phyloP scores from a whole-genome alignment of 2,888 invertebrate species.

The Eristalinus sepulchralis region DNA sequence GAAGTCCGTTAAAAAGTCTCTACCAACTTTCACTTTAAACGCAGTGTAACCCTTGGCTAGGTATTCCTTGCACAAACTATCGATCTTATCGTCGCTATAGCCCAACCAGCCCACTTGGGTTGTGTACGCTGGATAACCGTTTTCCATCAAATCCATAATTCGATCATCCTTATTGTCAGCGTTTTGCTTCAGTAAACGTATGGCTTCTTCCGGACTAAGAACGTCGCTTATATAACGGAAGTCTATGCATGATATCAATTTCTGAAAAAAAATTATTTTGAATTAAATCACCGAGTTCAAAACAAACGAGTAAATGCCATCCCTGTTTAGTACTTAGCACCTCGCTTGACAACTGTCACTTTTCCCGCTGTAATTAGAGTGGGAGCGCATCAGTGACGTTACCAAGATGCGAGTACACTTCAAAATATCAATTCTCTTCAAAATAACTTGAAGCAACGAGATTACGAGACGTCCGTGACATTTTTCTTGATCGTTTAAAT shows the following conservation, averaged over 20 bases:
- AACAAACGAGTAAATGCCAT: slow-evolving; percentile 20
- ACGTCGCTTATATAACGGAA: slow-evolving; percentile 92
- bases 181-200: slow-evolving; percentile 85
- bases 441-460: slow-evolving; percentile 25
- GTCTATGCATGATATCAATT: slow-evolving; percentile 90
- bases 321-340: neutral
- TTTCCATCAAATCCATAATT: slow-evolving; percentile 83
- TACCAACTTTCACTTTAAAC: slow-evolving; percentile 96
- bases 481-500: slow-evolving; percentile 20
- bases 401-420: neutral
- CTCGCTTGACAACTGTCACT: slow-evolving; percentile 41
- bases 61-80: slow-evolving; percentile 87
- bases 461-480: slow-evolving; percentile 24
- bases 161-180: slow-evolving; percentile 84
- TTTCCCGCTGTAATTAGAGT: slow-evolving; percentile 41
- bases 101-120: slow-evolving; percentile 95
- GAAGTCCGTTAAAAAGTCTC: slow-evolving; percentile 88
- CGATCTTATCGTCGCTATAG: slow-evolving; percentile 89
- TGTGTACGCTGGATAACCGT: slow-evolving; percentile 93
- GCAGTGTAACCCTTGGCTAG: slow-evolving; percentile 88
- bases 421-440: slow-evolving; percentile 31
- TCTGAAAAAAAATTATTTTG: slow-evolving; percentile 11
- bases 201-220: slow-evolving; percentile 90
- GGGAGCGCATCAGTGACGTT: slow-evolving; percentile 5
- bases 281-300: neutral